These are phyloP conservation scores for Sakesphorus luctuosus DNA, from an alignment of 2,113 vertebrate species.

Conservation along the genomic window DNA sequence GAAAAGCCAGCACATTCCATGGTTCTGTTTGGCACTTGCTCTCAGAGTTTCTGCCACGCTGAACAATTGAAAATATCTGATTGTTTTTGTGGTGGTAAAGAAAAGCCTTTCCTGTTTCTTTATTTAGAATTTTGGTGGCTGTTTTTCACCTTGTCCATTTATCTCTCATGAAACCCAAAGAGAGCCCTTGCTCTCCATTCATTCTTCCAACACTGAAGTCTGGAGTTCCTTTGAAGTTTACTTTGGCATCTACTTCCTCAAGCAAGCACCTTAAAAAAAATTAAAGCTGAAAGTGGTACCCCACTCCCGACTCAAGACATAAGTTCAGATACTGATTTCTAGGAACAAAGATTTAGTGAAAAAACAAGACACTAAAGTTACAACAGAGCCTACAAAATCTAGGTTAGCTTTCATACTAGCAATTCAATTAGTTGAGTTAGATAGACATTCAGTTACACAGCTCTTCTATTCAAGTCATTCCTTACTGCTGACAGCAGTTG, in stretches of 20 bases:
- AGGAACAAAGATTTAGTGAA: conserved; percentile 65
- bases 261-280: conserved; percentile 67
- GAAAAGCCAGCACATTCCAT: conserved; percentile 16
- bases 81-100: not conserved
- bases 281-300: conserved; percentile 56
- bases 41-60: conserved; percentile 30
- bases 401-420: conserved; percentile 69
- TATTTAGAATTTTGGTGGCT: conserved; percentile 16
- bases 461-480: conserved; percentile 70
- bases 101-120: conserved; percentile 19
- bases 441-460: conserved; percentile 68
- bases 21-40: conserved; percentile 42
- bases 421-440: conserved; percentile 66
- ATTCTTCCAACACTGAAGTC: conserved; percentile 48
- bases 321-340: conserved; percentile 51
- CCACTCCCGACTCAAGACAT: conserved; percentile 61
- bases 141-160: conserved; percentile 31
- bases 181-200: conserved; percentile 9
- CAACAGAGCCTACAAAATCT: conserved; percentile 70
- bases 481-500: conserved; percentile 50
- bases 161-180: conserved; percentile 59
- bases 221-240: conserved; percentile 53
- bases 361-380: conserved; percentile 71
- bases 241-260: conserved; percentile 73
- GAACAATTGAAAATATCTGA: conserved; percentile 7